phyloP scores from a whole-genome alignment of 2,888 invertebrate genomes.

The Micropterix aruncella region DNA sequence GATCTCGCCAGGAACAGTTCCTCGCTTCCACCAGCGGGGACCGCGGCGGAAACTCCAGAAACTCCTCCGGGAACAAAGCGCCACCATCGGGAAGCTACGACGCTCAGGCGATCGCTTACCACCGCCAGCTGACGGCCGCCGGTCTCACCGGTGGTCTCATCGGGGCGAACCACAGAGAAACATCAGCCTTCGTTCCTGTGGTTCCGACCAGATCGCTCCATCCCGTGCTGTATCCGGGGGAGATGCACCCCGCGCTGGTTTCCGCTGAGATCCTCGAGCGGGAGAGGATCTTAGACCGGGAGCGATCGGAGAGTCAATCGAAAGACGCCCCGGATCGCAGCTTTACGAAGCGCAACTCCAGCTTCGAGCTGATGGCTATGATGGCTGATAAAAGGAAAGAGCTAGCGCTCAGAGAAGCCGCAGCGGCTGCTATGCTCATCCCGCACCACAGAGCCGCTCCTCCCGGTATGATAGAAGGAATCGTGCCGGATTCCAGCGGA shows the following conservation, averaged over 20 bases:
- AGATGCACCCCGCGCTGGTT: conserved; percentile 53
- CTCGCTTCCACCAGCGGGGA: conserved; percentile 39
- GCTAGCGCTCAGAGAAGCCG: conserved; percentile 58
- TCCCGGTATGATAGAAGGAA: conserved; percentile 34
- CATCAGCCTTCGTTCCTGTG: conserved; percentile 79
- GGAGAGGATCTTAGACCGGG: conserved; percentile 36
- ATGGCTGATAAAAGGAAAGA: conserved; percentile 84
- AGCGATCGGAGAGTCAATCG: conserved; percentile 27
- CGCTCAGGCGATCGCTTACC: conserved; percentile 48
- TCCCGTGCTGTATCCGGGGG: conserved; percentile 55
- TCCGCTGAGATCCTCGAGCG: conserved; percentile 42
- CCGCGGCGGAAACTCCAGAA: conserved; percentile 26
- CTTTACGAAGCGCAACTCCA: conserved; percentile 37
- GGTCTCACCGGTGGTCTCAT: conserved; percentile 20
- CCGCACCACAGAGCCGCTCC: conserved; percentile 39
- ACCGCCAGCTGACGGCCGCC: conserved; percentile 45
- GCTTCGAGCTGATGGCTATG: conserved; percentile 77
- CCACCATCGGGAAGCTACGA: conserved; percentile 42
- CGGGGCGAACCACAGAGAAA: conserved; percentile 51
- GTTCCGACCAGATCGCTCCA: conserved; percentile 67
- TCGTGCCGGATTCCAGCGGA: conserved; percentile 43
- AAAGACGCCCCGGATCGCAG: conserved; percentile 37
- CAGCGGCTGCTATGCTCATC: conserved; percentile 50
- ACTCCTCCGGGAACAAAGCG: conserved; percentile 36
- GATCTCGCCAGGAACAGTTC: conserved; percentile 46